Evolutionary conservation across 2,797 vertebrate genomes (phyloP).

Genomic region (Rhinophrynus dorsalis): DNA sequence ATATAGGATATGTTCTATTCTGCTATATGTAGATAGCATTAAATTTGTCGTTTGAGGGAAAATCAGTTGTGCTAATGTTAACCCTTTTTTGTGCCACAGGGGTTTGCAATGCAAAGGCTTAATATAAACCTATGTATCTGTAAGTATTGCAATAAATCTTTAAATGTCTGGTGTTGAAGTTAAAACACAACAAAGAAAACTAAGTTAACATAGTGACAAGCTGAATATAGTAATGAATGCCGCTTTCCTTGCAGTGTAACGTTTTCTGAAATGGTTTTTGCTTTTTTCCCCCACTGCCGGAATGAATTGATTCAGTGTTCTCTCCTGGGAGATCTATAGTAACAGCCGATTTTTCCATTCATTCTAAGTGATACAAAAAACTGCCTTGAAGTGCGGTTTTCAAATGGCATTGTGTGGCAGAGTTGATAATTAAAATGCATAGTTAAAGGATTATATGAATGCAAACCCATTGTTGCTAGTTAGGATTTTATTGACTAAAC

Average conservation of each 20-base stretch:
- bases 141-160: background rate
- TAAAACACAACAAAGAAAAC: slow-evolving; percentile 28
- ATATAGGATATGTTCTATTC: too few relatives aligned
- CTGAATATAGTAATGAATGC: slow-evolving; percentile 8
- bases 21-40: too few relatives aligned
- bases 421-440: background rate
- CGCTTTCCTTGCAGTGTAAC: background rate
- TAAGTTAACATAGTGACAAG: too few relatives aligned
- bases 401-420: background rate
- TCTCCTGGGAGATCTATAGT: slow-evolving; percentile 38
- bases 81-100: too few relatives aligned
- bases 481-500: background rate
- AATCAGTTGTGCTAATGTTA: too few relatives aligned
- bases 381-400: slow-evolving; percentile 30
- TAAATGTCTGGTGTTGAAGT: background rate
- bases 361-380: slow-evolving; percentile 25
- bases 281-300: slow-evolving; percentile 8
- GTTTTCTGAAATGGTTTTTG: slow-evolving; percentile 15
- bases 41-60: too few relatives aligned
- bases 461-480: background rate
- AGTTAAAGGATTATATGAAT: slow-evolving; percentile 1
- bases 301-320: slow-evolving; percentile 36
- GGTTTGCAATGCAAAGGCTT: too few relatives aligned
- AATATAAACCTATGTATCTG: too few relatives aligned
- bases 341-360: slow-evolving; percentile 32